A percentile compares a stretch with the other conserved stretches of the same genome.
These are phyloP conservation scores for Samia ricini DNA, from an alignment of 1,140 invertebrate species.

Conservation along the genomic window DNA sequence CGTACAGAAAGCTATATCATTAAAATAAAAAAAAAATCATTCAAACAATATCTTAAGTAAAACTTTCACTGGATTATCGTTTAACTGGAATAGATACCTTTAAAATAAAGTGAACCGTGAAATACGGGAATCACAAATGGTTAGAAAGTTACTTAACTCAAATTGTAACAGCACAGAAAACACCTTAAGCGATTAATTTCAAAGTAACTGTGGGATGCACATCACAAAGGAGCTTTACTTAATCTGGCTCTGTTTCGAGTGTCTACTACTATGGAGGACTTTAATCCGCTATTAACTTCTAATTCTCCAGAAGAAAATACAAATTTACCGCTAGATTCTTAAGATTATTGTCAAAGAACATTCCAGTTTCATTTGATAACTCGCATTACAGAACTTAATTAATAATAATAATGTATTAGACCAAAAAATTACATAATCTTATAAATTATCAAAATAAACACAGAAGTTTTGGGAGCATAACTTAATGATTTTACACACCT, in stretches of 20 bases:
- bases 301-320: constrained; percentile 18
- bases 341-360: neutral
- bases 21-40: neutral
- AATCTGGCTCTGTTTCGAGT: constrained; percentile 33
- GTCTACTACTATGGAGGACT: constrained; percentile 23
- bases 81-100: neutral
- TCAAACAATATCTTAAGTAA: neutral
- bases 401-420: constrained; percentile 4
- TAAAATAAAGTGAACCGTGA: neutral
- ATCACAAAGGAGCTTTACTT: constrained; percentile 36
- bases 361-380: neutral
- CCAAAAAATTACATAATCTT: too few relatives aligned
- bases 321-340: neutral
- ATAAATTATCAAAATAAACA: too few relatives aligned
- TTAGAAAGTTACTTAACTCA: constrained; percentile 3
- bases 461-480: too few relatives aligned
- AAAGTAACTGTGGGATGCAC: constrained; percentile 24
- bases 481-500: too few relatives aligned
- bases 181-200: constrained; percentile 17
- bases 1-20: too few relatives aligned
- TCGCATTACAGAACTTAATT: neutral
- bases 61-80: neutral
- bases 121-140: neutral
- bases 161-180: constrained; percentile 11
- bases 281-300: constrained; percentile 35